phyloP scores from a whole-genome alignment of 2,888 invertebrate genomes.

The Callinectes sapidus region DNA sequence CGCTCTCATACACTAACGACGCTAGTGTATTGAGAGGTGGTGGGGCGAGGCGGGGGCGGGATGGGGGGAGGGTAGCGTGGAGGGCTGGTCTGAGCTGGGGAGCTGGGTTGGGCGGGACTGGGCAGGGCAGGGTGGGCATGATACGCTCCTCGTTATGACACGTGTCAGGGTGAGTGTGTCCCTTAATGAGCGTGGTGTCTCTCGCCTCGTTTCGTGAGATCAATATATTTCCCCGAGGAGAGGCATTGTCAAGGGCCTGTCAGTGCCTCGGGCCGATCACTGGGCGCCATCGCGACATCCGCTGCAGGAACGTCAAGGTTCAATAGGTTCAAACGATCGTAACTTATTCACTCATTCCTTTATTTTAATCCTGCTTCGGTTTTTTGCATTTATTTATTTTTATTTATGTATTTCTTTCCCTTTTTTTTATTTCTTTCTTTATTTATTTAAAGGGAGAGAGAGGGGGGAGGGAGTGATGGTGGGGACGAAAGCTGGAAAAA shows the following conservation, averaged over 20 bases:
- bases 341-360: not conserved
- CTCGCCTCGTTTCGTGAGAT: not conserved
- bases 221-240: slow-evolving; percentile 15
- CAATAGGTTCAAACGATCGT: not conserved
- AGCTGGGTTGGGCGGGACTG: not conserved
- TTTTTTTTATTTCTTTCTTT: too few relatives aligned
- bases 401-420: too few relatives aligned
- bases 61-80: not conserved
- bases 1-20: not conserved
- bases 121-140: not conserved
- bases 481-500: not conserved
- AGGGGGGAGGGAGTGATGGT: not conserved
- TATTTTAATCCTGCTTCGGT: too few relatives aligned
- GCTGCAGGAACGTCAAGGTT: not conserved
- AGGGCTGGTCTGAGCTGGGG: not conserved
- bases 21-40: not conserved
- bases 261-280: not conserved
- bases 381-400: too few relatives aligned
- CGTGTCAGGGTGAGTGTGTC: slow-evolving; percentile 31
- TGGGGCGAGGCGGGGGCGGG: not conserved
- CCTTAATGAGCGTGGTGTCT: not conserved
- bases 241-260: not conserved
- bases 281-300: not conserved
- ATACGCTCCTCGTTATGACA: slow-evolving; percentile 14
- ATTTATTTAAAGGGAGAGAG: too few relatives aligned